phyloP scores from a whole-genome alignment of 2,888 invertebrate species.

The Bellardia bayeri region DNA sequence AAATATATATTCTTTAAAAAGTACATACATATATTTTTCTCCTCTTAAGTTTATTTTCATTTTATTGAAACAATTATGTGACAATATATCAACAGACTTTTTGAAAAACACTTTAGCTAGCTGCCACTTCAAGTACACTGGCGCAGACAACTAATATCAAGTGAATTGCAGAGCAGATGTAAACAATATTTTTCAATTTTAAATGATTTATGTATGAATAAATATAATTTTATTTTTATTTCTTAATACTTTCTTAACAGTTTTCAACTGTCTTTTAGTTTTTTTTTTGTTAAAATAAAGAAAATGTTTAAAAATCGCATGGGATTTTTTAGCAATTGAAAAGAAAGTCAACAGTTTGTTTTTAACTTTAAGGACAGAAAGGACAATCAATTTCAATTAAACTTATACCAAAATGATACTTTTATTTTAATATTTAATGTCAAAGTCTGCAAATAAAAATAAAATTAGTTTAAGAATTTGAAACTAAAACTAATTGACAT shows the following conservation, averaged over 20 bases:
- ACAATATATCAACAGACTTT: constrained; percentile 62
- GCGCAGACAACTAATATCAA: constrained; percentile 12
- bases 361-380: no score
- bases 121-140: constrained; percentile 16
- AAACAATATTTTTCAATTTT: constrained; percentile 19
- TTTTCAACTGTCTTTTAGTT: background rate
- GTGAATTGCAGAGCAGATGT: constrained; percentile 16
- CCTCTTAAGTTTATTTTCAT: background rate
- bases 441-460: no score
- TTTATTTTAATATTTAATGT: no score
- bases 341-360: no score
- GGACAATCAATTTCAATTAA: no score
- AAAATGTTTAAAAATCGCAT: background rate
- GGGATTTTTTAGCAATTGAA: no score
- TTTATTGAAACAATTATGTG: constrained; percentile 55
- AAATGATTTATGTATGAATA: constrained; percentile 21
- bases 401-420: no score
- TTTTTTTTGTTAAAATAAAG: background rate
- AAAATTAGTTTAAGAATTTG: no score
- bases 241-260: background rate
- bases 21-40: background rate
- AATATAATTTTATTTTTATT: background rate
- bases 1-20: constrained; percentile 7
- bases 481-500: no score
- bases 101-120: constrained; percentile 7